A percentile compares a stretch with the other conserved stretches of the same genome.
phyloP scores from a whole-genome alignment of 1,140 invertebrate genomes.

The Amphibalanus amphitrite region DNA sequence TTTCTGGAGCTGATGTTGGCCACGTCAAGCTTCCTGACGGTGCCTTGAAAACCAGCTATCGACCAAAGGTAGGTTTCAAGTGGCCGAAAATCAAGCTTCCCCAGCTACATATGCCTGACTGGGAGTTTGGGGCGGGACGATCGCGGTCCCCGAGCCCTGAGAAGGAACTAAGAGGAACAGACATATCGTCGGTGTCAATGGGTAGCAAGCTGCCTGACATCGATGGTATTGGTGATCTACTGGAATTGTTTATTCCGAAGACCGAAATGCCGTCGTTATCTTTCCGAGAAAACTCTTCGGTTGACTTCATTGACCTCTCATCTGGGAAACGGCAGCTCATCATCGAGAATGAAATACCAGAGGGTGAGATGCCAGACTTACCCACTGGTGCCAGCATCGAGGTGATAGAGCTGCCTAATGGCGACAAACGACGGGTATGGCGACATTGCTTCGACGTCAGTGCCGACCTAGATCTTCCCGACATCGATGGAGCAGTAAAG shows the following conservation, averaged over 20 bases:
- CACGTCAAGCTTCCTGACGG: too few species aligned
- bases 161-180: neutral
- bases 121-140: too few species aligned
- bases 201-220: neutral
- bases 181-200: neutral
- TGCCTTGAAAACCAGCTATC: too few species aligned
- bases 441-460: neutral
- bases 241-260: neutral
- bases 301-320: neutral
- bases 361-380: neutral
- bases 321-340: neutral
- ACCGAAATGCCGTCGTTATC: neutral
- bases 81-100: too few species aligned
- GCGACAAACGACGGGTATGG: neutral
- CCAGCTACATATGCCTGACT: too few species aligned
- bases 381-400: neutral
- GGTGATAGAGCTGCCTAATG: neutral
- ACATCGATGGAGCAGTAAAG: neutral
- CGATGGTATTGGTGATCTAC: neutral
- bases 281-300: neutral
- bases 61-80: too few species aligned
- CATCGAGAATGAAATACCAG: neutral
- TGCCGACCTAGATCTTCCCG: neutral
- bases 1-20: too few species aligned
- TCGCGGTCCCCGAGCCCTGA: neutral